Base-by-base conservation (phyloP, 2,888 invertebrate genomes). In the Xylota segnis region DNA sequence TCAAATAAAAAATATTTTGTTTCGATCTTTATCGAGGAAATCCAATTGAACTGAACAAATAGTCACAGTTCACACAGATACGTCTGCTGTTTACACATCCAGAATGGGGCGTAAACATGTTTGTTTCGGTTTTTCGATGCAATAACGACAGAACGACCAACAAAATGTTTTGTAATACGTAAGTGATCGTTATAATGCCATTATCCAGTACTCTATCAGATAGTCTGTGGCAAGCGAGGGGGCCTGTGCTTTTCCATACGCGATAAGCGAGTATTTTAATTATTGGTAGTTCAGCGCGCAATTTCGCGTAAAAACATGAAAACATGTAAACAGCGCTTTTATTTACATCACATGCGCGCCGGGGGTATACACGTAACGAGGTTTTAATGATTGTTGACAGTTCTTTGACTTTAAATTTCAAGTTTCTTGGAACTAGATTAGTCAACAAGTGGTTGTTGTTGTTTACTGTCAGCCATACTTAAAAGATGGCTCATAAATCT, bases 241-340 rank as follows among this genome's bases (percentile, higher is more conserved):
- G 50, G 56, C 66, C 23, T 23, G 34, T 40, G 37, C n/a, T 16
- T 45, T 52, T 16, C 10, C 47, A 16, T 23, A 34, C 16, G 37
- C 59, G 59, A 71, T 71, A 71, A 71, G 58, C 23, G 71, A 14
- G 32, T 47, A 47, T 71, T 65, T 71, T 71, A 71, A 71, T 58
- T 58, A 71, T 71, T 37, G 29, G 7, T 14, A 61, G 29, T 63
- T 14, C 52, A 61, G 50, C 72, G 72, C 61, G 72, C 72, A 74
- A 61, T 74, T 43, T 52, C 32, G 27, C 40, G 40, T 74, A 61
- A 63, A 61, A 72, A 61, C 29, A 72, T 61, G 72, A 72, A 74
- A 74, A 54, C 61, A 74, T 59, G 71, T 59, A 71, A 70, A 70
- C 70, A 58, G 12, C 12, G 10, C 0, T 9, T 45, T 63, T 63